Percentiles rank a stretch among this genome's conserved stretches.
phyloP scores from a whole-genome alignment of 2,797 vertebrate species.

The Eulemur mongoz region DNA sequence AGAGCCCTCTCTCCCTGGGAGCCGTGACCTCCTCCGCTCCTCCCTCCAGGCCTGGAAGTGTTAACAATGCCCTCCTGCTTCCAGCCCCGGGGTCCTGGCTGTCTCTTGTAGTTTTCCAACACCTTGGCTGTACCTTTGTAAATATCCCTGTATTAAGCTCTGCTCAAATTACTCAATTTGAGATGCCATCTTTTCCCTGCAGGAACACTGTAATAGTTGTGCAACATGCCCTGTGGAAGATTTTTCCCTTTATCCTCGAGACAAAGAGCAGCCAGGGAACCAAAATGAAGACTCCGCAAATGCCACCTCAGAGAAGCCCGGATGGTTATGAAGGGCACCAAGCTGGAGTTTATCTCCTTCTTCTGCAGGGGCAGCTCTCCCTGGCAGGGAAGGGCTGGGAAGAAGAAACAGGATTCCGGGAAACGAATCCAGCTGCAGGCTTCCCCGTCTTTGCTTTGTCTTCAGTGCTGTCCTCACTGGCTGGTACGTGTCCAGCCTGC shows the following conservation, averaged over 20 bases:
- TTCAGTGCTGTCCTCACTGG: no score
- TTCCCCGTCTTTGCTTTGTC: no score
- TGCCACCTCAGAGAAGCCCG: background rate
- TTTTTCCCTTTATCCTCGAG: background rate
- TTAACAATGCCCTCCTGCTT: background rate
- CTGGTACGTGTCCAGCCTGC: background rate
- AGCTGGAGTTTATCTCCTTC: background rate
- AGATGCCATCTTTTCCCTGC: background rate
- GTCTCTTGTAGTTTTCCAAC: background rate
- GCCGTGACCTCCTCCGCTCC: background rate
- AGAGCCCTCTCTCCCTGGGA: background rate
- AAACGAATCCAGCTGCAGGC: background rate
- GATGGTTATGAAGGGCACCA: background rate
- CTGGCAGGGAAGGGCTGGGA: background rate
- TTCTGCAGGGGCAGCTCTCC: background rate
- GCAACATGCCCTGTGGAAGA: accelerated
- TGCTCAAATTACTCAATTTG: background rate
- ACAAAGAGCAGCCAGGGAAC: background rate
- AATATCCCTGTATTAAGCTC: background rate
- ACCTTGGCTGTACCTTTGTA: background rate
- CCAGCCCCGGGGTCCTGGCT: background rate
- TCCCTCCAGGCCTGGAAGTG: background rate
- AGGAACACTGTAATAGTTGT: background rate
- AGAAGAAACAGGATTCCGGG: background rate
- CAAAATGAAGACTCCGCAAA: background rate